Conservation (phyloP, 2,888 invertebrate species). For the Lycia hirtaria region DNA sequence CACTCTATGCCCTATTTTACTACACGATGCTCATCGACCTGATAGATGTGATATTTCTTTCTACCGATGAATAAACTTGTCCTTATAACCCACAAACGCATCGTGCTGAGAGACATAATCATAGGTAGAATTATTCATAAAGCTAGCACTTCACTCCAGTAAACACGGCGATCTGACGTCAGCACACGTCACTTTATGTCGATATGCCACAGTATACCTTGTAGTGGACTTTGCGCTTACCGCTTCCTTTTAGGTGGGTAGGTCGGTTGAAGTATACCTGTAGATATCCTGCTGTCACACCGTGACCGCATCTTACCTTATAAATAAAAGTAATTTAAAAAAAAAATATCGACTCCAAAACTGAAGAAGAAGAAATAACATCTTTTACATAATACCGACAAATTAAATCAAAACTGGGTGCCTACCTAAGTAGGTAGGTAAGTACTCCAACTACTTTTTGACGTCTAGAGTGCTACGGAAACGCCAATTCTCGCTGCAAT, state of each 20-base stretch:
- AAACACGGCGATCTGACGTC: slow-evolving; percentile 28
- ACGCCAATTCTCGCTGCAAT: too few relatives aligned
- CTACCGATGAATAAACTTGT: slow-evolving; percentile 9
- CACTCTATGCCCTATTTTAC: neutral
- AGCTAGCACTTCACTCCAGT: slow-evolving; percentile 18
- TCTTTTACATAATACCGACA: too few relatives aligned
- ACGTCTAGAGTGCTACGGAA: too few relatives aligned
- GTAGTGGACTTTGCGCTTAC: neutral
- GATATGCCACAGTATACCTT: neutral
- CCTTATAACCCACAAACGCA: slow-evolving; percentile 24
- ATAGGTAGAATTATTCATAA: slow-evolving; percentile 30
- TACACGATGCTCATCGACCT: slow-evolving; percentile 3
- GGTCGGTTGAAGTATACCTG: neutral
- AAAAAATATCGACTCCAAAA: too few relatives aligned
- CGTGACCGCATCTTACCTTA: too few relatives aligned
- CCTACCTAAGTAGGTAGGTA: too few relatives aligned
- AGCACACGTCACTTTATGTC: slow-evolving; percentile 11
- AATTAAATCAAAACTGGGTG: too few relatives aligned
- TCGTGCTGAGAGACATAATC: slow-evolving; percentile 1
- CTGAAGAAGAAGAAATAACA: too few relatives aligned
- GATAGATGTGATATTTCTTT: neutral
- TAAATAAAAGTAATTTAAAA: too few relatives aligned
- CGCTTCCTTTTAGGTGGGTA: slow-evolving; percentile 28
- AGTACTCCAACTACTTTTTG: too few relatives aligned
- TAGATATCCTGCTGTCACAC: slow-evolving; percentile 21